These are phyloP conservation scores for Mobula hypostoma DNA, from an alignment of 2,113 vertebrate genomes.

Conservation along the genomic window DNA sequence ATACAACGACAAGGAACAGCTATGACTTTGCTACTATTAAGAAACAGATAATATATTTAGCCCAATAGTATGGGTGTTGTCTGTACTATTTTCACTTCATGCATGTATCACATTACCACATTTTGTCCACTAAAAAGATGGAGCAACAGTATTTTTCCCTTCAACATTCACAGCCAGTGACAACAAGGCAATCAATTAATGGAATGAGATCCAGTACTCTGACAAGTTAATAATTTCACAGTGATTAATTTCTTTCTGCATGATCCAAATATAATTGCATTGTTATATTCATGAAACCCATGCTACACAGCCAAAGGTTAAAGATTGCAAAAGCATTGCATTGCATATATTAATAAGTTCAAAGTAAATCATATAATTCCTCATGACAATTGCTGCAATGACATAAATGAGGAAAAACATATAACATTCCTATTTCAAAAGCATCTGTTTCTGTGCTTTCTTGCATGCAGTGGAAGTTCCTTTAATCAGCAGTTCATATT, in stretches of 20 bases:
- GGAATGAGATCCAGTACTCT: neutral
- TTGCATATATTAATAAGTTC: neutral
- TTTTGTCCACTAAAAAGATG: neutral
- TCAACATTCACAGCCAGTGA: neutral
- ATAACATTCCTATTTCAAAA: neutral
- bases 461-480: neutral
- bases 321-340: neutral
- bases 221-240: constrained; percentile 15
- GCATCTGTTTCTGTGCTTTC: neutral
- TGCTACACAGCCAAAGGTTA: constrained; percentile 22
- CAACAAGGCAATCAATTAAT: neutral
- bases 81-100: neutral
- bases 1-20: neutral
- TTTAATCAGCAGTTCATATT: neutral
- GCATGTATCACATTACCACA: neutral
- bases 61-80: neutral
- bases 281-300: neutral
- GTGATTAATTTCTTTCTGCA: neutral
- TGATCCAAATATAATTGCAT: neutral
- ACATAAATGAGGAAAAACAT: neutral
- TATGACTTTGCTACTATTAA: neutral
- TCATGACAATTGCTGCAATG: neutral
- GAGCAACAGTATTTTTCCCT: neutral
- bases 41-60: neutral
- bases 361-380: neutral